Conservation (phyloP, 2,113 vertebrate genomes). For the Hipposideros armiger region DNA sequence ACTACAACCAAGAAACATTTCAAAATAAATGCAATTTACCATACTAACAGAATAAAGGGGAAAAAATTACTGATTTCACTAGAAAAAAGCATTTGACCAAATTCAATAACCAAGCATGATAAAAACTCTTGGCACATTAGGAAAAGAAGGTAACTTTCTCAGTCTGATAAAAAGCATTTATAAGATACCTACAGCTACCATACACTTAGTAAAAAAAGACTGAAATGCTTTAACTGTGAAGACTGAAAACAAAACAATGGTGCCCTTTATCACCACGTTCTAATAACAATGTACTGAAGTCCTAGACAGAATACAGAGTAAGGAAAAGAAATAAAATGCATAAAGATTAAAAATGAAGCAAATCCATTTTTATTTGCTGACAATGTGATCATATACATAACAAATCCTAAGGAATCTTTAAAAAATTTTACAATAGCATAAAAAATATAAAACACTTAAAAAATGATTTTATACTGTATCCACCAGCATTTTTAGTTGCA, state of each 20-base stretch:
- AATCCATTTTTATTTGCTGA: background rate
- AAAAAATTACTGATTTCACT: background rate
- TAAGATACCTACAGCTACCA: background rate
- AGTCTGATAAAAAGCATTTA: background rate
- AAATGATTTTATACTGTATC: background rate
- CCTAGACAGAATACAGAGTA: background rate
- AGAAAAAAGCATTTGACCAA: slow-evolving; percentile 9
- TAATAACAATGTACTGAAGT: background rate
- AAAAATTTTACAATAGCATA: background rate
- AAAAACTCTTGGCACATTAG: background rate
- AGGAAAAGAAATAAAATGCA: background rate
- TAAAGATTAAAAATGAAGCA: background rate
- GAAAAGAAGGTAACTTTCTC: background rate
- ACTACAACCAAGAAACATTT: background rate
- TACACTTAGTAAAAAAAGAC: background rate
- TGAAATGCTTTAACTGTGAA: background rate
- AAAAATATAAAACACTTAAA: background rate
- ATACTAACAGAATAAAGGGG: background rate
- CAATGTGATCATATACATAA: background rate
- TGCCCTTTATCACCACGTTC: background rate
- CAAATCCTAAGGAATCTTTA: background rate
- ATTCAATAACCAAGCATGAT: background rate
- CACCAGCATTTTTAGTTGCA: background rate
- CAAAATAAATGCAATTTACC: background rate
- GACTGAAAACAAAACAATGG: background rate